phyloP scores from a whole-genome alignment of 2,888 invertebrate genomes.

The Drosophila diplacantha region DNA sequence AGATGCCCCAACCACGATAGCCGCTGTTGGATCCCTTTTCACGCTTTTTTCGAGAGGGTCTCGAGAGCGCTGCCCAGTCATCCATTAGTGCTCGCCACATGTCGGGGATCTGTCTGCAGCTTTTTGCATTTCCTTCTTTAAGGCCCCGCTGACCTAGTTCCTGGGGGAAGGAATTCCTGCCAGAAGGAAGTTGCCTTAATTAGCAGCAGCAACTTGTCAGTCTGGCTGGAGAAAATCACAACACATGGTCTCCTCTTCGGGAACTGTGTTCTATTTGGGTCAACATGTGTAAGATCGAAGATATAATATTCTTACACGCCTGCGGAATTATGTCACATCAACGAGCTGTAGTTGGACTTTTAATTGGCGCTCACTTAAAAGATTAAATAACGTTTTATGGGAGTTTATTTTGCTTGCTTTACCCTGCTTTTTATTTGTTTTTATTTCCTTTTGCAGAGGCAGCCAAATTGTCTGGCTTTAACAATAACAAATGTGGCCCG shows the following conservation, averaged over 20 bases:
- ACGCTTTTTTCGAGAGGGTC: constrained; percentile 11
- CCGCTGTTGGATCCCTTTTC: constrained; percentile 26
- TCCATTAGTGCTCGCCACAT: constrained; percentile 42
- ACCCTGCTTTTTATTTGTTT: constrained; percentile 1
- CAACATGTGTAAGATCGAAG: constrained; percentile 27
- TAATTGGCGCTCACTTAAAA: constrained; percentile 50
- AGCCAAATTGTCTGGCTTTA: constrained; percentile 39
- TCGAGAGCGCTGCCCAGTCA: constrained; percentile 9
- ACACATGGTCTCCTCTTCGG: constrained; percentile 8
- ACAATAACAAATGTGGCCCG: constrained; percentile 32
- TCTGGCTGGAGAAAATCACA: constrained; percentile 1
- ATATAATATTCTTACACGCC: constrained; percentile 8
- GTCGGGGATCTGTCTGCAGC: constrained; percentile 49
- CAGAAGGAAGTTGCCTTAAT: constrained; percentile 51
- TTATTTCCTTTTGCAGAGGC: constrained; percentile 34
- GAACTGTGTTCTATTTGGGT: constrained; percentile 8
- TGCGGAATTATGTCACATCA: constrained; percentile 29
- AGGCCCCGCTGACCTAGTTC: constrained; percentile 51
- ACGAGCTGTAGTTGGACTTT: constrained; percentile 15
- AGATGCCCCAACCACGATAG: constrained; percentile 33
- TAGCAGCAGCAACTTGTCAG: constrained; percentile 41
- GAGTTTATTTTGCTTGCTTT: constrained; percentile 24
- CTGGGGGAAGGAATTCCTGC: constrained; percentile 11
- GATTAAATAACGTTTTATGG: constrained; percentile 32
- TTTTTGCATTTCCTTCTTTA: constrained; percentile 24